These are phyloP conservation scores for Brachypterus glaber DNA, from an alignment of 2,888 invertebrate genomes.

Conservation along the genomic window DNA sequence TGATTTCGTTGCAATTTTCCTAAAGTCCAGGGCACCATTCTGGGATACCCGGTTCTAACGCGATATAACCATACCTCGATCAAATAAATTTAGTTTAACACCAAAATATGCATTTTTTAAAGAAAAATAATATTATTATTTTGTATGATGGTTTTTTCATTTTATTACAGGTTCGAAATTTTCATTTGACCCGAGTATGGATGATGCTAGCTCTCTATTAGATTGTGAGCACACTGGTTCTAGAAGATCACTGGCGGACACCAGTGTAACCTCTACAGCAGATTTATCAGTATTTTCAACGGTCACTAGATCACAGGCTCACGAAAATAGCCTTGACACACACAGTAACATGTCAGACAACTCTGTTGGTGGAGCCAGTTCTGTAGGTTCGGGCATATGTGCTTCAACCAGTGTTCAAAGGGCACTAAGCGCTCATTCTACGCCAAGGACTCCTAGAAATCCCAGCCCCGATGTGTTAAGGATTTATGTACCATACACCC, in stretches of 20 bases:
- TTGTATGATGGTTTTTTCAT: background rate
- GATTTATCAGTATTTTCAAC: constrained; percentile 70
- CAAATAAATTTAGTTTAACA: too few relatives aligned
- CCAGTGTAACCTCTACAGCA: constrained; percentile 75
- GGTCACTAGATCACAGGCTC: constrained; percentile 61
- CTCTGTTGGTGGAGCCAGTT: constrained; percentile 51
- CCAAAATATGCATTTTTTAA: too few relatives aligned
- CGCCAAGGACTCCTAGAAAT: constrained; percentile 57
- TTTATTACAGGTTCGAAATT: constrained; percentile 50
- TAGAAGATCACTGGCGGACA: constrained; percentile 70
- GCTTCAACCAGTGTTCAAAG: constrained; percentile 43
- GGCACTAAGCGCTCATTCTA: constrained; percentile 48
- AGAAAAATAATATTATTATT: background rate
- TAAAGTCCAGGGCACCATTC: too few relatives aligned
- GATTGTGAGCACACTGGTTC: constrained; percentile 55
- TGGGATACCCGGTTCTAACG: too few relatives aligned
- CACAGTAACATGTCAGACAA: constrained; percentile 68
- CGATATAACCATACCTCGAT: too few relatives aligned
- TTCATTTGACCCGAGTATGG: constrained; percentile 54
- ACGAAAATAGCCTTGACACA: constrained; percentile 65
- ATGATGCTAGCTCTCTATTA: constrained; percentile 60
- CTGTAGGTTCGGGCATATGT: constrained; percentile 40
- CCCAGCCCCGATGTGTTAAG: constrained; percentile 65
- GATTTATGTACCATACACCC: constrained; percentile 72
- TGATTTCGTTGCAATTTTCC: too few relatives aligned